Percentiles rank a stretch among this genome's conserved stretches.
Evolutionary conservation across 2,888 invertebrate species (phyloP).

Genomic region (Lasius fuliginosus): DNA sequence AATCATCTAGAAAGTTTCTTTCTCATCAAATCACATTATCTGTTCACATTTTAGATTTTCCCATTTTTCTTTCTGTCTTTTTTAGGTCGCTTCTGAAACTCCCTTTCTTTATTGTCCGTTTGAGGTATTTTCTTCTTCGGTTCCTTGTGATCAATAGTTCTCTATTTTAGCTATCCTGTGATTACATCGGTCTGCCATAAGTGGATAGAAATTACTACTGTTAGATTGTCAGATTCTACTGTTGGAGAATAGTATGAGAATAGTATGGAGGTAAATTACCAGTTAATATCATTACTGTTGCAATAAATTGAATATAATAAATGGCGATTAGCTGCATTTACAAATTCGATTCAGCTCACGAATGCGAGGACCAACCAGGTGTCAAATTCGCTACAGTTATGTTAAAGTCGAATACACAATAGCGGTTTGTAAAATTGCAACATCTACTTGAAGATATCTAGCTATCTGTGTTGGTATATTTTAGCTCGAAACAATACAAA

Average conservation of each 20-base stretch:
- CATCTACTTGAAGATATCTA: background rate
- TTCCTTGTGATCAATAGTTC: background rate
- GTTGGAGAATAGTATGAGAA: background rate
- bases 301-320: background rate
- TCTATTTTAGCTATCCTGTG: background rate
- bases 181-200: background rate
- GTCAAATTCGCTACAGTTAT: background rate
- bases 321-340: background rate
- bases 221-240: background rate
- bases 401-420: background rate
- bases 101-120: background rate
- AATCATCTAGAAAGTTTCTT: background rate
- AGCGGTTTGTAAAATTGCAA: background rate
- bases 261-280: background rate
- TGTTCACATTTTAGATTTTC: background rate
- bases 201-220: background rate
- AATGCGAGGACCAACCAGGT: background rate
- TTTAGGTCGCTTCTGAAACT: background rate
- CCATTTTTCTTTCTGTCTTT: background rate
- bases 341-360: background rate
- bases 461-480: conserved; percentile 6
- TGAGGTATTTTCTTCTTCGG: background rate
- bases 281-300: background rate
- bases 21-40: background rate
- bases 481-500: background rate